phyloP scores from a whole-genome alignment of 2,888 invertebrate species.

The Abscondita cerata region DNA sequence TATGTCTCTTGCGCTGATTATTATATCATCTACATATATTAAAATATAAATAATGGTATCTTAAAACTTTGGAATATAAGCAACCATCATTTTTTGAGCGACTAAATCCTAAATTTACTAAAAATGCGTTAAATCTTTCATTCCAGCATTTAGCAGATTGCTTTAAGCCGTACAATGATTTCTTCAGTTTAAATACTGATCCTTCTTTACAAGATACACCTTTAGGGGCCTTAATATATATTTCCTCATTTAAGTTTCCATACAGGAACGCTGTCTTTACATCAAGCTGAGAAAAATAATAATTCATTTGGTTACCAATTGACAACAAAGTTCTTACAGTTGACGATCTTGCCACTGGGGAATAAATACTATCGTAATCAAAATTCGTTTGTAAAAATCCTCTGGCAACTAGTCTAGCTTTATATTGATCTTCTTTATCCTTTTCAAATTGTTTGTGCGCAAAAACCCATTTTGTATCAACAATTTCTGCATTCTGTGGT shows the following conservation, averaged over 20 bases:
- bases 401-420: conserved; percentile 45
- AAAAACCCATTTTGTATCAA: conserved; percentile 39
- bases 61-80: conserved; percentile 2
- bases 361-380: conserved; percentile 44
- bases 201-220: conserved; percentile 17
- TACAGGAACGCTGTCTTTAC: conserved; percentile 39
- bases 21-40: too few species aligned
- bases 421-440: conserved; percentile 36
- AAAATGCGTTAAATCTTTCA: background rate
- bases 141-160: conserved; percentile 25
- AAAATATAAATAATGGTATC: conserved; percentile 4
- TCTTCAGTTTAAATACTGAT: conserved; percentile 14
- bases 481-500: conserved; percentile 32
- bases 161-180: conserved; percentile 22
- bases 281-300: conserved; percentile 35
- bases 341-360: conserved; percentile 43
- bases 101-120: too few species aligned
- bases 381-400: conserved; percentile 46
- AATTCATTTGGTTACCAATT: too few species aligned
- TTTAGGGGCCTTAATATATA: conserved; percentile 32
- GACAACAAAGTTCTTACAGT: too few species aligned
- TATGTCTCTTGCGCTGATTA: too few species aligned
- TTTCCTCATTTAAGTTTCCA: conserved; percentile 26
- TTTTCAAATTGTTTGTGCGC: conserved; percentile 41
- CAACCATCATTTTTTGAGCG: too few species aligned